Conservation (phyloP, 2,888 invertebrate genomes). For the Ochropleura leucogaster region DNA sequence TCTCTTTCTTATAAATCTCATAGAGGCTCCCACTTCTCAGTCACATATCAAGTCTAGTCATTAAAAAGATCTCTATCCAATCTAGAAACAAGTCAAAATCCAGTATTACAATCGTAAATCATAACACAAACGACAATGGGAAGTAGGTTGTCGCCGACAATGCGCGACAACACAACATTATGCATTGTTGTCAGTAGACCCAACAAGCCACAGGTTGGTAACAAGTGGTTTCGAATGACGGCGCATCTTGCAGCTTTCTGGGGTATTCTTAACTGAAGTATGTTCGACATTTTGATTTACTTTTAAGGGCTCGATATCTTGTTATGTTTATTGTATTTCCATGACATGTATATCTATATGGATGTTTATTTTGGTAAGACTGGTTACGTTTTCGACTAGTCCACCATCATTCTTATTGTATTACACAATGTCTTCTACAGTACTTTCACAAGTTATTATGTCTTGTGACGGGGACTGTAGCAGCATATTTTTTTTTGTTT, state of each 20-base stretch:
- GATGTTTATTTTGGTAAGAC: too few species aligned
- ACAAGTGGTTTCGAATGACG: slow-evolving; percentile 43
- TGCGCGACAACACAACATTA: slow-evolving; percentile 14
- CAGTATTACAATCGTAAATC: slow-evolving; percentile 7
- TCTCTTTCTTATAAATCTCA: neutral
- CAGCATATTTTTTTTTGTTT: too few species aligned
- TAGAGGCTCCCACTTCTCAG: too few species aligned
- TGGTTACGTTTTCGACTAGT: too few species aligned
- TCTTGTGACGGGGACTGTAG: too few species aligned
- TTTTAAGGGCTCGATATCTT: neutral
- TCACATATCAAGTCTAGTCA: neutral
- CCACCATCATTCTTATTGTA: too few species aligned
- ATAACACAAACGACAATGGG: slow-evolving; percentile 35
- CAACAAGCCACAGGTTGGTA: slow-evolving; percentile 43
- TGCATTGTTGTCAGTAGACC: slow-evolving; percentile 40
- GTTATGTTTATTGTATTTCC: neutral
- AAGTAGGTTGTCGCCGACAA: slow-evolving; percentile 48
- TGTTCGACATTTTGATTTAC: neutral
- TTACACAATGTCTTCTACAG: too few species aligned
- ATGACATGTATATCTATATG: too few species aligned
- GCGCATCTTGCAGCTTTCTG: slow-evolving; percentile 18
- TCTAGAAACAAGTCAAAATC: slow-evolving; percentile 15
- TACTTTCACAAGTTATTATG: too few species aligned
- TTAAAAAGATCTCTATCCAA: slow-evolving; percentile 3
- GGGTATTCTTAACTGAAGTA: neutral